Percentiles rank a stretch among this genome's conserved stretches.
phyloP scores from a whole-genome alignment of 2,797 vertebrate genomes.

The Glossophaga mutica region DNA sequence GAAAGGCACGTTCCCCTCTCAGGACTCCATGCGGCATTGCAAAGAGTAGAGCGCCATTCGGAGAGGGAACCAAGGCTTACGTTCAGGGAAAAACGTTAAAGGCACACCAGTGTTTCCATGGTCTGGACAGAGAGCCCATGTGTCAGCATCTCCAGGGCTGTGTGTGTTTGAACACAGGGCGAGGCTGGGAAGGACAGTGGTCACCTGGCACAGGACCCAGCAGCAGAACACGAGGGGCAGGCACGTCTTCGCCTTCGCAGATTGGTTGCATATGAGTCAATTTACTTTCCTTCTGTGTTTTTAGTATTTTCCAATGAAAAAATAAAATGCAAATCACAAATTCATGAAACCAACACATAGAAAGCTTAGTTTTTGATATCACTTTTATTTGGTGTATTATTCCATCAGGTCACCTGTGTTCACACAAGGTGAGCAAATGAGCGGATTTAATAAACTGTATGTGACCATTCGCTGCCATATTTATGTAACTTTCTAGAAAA shows the following conservation, averaged over 20 bases:
- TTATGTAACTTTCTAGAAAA: background rate
- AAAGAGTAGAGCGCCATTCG: background rate
- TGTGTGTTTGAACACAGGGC: background rate
- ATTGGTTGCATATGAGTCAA: background rate
- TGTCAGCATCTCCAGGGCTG: background rate
- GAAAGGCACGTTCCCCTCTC: background rate
- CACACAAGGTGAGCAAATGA: background rate
- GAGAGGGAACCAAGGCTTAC: background rate
- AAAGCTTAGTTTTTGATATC: background rate
- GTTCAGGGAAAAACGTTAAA: background rate
- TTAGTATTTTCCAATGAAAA: background rate
- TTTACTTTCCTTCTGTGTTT: background rate
- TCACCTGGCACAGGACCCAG: background rate
- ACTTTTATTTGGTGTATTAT: background rate
- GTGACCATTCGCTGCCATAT: background rate
- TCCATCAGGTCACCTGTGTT: background rate
- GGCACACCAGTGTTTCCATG: background rate
- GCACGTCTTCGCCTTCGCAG: background rate
- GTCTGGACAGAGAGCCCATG: background rate
- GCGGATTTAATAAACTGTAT: background rate
- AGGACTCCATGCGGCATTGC: background rate
- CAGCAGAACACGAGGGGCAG: background rate
- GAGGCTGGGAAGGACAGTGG: background rate
- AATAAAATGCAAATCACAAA: background rate
- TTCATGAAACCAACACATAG: background rate